Base-by-base conservation (phyloP, 64 coral and sea anemone species). In the Stylophora pistillata region DNA sequence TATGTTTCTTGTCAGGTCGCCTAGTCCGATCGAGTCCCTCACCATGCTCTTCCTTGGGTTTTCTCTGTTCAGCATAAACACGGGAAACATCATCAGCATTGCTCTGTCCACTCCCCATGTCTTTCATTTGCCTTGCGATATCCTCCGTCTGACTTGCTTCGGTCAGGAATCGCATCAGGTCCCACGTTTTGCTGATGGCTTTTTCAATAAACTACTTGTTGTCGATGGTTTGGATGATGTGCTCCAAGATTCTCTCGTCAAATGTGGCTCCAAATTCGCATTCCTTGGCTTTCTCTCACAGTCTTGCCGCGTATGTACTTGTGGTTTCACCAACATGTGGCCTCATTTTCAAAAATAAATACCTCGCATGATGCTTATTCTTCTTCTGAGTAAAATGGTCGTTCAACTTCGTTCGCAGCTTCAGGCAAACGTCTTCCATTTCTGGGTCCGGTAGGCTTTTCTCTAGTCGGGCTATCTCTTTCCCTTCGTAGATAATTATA, bases 341-440 rank as follows among this genome's bases (percentile, higher is more conserved):
- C 73, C 55, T 72, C 70, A 90, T 78, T 37, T 74, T 83, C 11
- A 83, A 41, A 29, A 90, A 84, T 72, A 72, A 72, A 74, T 84
- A 74, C 57, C 89, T 14, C 9, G 89, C 77, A 25, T 90, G 89
- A 33, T 90, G 89, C 58, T 90, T 84, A 61, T 90, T 90, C 56
- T 74, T 77, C 55, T 80, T 83, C 3, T 76, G 72, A 1, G 58
- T 34, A 15, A 88, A 76, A 53, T 88, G 72, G 56, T 66, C 33
- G 17, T 88, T 88, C 13, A 80, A 30, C 63, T 89, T 88, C 1
- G 86, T 76, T 37, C 74, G 72, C 16, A 87, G 34, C 31, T 87
- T 87, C 7, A 15, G 1, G 71, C 76, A 88, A 12, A 53, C 27
- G 63, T 76, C 29, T 23, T 30, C 73, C 6, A 23, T 33, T 3